These are phyloP conservation scores for Pediacus dermestoides DNA, from an alignment of 2,888 invertebrate genomes.

Conservation along the genomic window DNA sequence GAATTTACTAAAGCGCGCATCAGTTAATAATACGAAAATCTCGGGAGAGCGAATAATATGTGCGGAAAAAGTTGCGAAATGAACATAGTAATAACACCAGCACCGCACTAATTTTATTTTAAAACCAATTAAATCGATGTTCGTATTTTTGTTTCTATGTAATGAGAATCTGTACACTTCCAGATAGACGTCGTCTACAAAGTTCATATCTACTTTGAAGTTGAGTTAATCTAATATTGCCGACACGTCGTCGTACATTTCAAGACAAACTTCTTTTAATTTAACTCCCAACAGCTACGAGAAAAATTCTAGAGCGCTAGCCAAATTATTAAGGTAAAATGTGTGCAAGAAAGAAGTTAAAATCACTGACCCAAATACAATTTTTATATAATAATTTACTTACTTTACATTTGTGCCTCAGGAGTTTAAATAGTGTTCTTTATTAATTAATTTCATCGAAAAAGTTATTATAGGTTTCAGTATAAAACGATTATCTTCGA, in stretches of 20 bases:
- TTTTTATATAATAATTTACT: no score
- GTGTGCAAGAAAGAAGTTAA: no score
- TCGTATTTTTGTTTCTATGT: background rate
- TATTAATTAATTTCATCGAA: no score
- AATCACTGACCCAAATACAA: no score
- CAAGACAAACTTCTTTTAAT: constrained; percentile 9
- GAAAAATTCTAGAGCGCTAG: no score
- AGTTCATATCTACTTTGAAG: constrained; percentile 9
- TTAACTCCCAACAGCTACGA: constrained; percentile 7
- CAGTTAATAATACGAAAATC: constrained; percentile 17
- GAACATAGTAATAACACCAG: no score
- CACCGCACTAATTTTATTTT: background rate
- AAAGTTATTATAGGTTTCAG: no score
- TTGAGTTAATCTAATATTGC: constrained; percentile 8
- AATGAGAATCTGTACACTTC: constrained; percentile 1
- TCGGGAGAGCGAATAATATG: constrained; percentile 1
- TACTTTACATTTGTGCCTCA: no score
- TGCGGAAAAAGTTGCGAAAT: no score
- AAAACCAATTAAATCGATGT: constrained; percentile 5
- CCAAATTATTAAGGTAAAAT: no score
- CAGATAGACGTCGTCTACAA: background rate
- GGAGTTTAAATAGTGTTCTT: no score
- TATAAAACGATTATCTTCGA: no score
- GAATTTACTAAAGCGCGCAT: constrained; percentile 22
- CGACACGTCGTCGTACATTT: constrained; percentile 7